phyloP scores from a whole-genome alignment of 1,140 invertebrate genomes.

The Drosophila sproati region DNA sequence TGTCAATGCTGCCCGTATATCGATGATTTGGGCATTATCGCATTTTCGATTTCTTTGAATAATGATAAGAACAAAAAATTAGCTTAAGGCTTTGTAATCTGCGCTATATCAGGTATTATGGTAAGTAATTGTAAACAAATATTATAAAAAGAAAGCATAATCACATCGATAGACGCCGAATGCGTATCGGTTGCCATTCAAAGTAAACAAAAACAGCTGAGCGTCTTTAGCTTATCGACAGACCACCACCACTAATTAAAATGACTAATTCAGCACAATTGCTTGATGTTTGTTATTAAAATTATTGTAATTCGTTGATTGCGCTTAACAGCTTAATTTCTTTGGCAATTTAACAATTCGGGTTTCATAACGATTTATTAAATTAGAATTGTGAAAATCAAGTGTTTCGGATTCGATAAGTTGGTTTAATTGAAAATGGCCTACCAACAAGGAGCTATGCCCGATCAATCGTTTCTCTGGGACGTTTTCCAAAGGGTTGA shows the following conservation, averaged over 20 bases:
- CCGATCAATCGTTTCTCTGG: conserved; percentile 91
- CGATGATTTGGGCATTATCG: neutral
- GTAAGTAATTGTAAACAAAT: neutral
- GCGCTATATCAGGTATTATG: rapidly evolving
- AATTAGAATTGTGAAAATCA: neutral
- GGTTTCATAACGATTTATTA: neutral
- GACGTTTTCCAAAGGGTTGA: conserved; percentile 95
- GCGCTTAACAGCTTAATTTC: neutral
- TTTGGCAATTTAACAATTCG: neutral
- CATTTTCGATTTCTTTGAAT: neutral
- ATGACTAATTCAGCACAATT: neutral
- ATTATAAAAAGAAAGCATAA: neutral
- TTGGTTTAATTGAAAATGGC: conserved; percentile 84
- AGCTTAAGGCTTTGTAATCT: neutral
- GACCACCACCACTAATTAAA: conserved; percentile 19
- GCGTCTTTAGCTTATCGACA: conserved; percentile 6
- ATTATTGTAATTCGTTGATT: neutral
- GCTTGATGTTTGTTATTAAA: neutral
- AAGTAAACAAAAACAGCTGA: conserved; percentile 8
- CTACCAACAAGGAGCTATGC: conserved; percentile 87
- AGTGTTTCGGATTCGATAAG: neutral
- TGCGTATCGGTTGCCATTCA: neutral
- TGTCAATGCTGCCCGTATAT: conserved; percentile 8
- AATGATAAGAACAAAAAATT: neutral
- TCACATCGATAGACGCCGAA: neutral